These are phyloP conservation scores for Pomacea maculata DNA, from an alignment of 1,140 invertebrate genomes.

Conservation along the genomic window DNA sequence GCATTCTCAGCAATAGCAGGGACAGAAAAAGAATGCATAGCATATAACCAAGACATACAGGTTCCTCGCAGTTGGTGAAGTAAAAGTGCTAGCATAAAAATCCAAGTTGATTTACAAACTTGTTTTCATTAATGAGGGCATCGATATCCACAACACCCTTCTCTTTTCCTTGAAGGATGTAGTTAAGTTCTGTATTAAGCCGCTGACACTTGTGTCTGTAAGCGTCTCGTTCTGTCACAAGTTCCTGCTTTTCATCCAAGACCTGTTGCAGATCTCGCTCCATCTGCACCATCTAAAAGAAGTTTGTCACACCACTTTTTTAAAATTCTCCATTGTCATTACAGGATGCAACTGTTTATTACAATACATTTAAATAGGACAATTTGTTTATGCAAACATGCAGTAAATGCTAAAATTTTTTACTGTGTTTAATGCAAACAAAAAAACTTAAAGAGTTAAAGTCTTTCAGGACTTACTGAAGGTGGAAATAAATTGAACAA, in stretches of 20 bases:
- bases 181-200: constrained; percentile 83
- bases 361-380: no score
- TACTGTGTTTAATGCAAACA: no score
- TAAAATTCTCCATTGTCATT: no score
- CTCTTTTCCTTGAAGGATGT: constrained; percentile 73
- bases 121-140: constrained; percentile 83
- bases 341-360: no score
- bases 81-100: background rate
- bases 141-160: constrained; percentile 79
- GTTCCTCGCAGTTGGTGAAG: background rate
- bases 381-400: no score
- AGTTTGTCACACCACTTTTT: background rate
- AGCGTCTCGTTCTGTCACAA: constrained; percentile 82
- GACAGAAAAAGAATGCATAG: no score
- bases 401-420: no score
- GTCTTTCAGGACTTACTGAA: background rate
- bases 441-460: no score
- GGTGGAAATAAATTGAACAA: background rate
- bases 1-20: no score
- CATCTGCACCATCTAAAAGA: constrained; percentile 71
- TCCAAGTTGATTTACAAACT: constrained; percentile 47
- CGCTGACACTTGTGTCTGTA: constrained; percentile 85
- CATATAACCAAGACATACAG: background rate
- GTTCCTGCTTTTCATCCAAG: constrained; percentile 87
- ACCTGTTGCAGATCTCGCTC: constrained; percentile 79